These are phyloP conservation scores for Ammodytes marinus DNA, from an alignment of 2,113 vertebrate species.

Conservation along the genomic window DNA sequence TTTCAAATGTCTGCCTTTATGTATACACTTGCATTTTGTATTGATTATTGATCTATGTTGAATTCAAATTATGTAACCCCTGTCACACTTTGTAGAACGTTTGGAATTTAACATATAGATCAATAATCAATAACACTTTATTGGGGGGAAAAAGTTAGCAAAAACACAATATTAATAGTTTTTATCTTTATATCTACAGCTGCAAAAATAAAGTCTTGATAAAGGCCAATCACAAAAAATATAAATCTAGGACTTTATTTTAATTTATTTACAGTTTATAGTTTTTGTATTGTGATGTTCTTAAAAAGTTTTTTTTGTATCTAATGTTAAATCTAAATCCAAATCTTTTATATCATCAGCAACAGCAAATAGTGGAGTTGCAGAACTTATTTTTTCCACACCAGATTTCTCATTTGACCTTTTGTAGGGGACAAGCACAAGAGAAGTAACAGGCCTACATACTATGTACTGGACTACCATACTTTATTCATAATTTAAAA, in stretches of 20 bases:
- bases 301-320: neutral
- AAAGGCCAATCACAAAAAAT: neutral
- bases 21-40: neutral
- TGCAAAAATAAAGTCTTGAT: neutral
- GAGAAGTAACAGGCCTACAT: too few species aligned
- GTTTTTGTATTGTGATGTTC: neutral
- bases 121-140: neutral
- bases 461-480: too few species aligned
- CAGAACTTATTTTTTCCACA: too few species aligned
- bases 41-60: neutral
- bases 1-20: neutral
- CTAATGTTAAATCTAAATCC: neutral
- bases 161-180: too few species aligned
- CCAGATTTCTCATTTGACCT: too few species aligned
- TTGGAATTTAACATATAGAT: too few species aligned
- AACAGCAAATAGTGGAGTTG: neutral
- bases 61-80: neutral
- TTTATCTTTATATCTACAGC: neutral
- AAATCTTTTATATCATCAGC: neutral
- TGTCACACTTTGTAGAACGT: too few species aligned
- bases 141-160: too few species aligned
- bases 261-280: neutral
- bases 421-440: too few species aligned
- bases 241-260: too few species aligned
- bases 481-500: too few species aligned